phyloP scores from a whole-genome alignment of 2,797 vertebrate species.

The Anas georgica region DNA sequence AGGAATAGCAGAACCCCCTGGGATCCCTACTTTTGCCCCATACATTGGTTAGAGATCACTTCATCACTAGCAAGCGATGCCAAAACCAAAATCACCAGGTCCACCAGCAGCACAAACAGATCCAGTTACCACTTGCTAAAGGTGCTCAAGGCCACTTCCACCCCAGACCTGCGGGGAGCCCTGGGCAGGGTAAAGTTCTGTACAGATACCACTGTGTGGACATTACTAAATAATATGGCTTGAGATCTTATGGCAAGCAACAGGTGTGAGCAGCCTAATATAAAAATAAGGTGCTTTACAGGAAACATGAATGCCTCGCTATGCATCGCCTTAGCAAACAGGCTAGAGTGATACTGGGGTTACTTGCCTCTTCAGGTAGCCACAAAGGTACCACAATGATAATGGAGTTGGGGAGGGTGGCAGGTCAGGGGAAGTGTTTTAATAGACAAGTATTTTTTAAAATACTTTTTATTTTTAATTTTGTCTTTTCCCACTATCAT shows the following conservation, averaged over 20 bases:
- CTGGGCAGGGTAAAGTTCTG: neutral
- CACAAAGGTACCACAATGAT: neutral
- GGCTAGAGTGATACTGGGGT: fast-evolving
- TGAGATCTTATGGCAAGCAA: neutral
- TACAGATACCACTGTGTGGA: too few relatives aligned
- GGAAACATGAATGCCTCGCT: neutral
- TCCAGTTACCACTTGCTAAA: too few relatives aligned
- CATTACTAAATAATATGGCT: neutral
- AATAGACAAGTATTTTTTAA: neutral
- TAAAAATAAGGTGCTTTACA: fast-evolving
- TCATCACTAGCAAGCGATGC: too few relatives aligned
- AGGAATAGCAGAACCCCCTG: neutral
- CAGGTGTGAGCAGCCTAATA: neutral
- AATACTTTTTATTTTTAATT: too few relatives aligned
- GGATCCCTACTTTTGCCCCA: neutral
- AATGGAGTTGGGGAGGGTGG: neutral
- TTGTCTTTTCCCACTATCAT: neutral
- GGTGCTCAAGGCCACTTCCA: too few relatives aligned
- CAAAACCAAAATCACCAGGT: too few relatives aligned
- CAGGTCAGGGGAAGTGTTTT: neutral
- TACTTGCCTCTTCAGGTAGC: neutral
- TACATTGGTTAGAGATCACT: too few relatives aligned
- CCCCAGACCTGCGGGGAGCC: neutral
- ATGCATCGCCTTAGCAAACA: fast-evolving
- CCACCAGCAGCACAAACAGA: neutral